Evolutionary conservation across 2,888 invertebrate genomes (phyloP).

Genomic region (Pedicia rivosa): DNA sequence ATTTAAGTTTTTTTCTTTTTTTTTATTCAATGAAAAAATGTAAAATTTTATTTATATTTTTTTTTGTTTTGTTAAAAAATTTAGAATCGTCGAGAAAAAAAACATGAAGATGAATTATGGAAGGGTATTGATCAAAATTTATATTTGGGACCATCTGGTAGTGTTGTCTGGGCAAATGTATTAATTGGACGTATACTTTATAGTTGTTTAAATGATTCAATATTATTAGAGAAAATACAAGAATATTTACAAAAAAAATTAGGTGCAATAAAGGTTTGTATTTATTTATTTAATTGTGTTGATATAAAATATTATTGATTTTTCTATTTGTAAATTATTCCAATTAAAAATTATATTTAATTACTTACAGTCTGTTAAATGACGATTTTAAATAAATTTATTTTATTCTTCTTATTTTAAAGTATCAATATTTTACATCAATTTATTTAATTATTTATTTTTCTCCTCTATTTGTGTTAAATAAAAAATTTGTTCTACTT

Average conservation of each 20-base stretch:
- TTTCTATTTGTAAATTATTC: too few relatives aligned
- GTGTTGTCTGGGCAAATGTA: slow-evolving; percentile 29
- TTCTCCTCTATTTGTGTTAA: background rate
- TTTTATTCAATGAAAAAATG: too few relatives aligned
- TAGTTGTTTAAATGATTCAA: slow-evolving; percentile 22
- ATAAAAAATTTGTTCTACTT: background rate
- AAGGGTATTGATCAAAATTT: slow-evolving; percentile 29
- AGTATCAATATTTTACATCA: too few relatives aligned
- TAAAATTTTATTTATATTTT: too few relatives aligned
- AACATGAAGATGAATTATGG: slow-evolving; percentile 28
- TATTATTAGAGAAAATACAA: slow-evolving; percentile 22
- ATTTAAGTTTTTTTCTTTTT: too few relatives aligned
- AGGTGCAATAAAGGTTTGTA: slow-evolving; percentile 24
- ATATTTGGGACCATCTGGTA: slow-evolving; percentile 28
- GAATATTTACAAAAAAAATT: slow-evolving; percentile 28
- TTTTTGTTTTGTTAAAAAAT: slow-evolving; percentile 4
- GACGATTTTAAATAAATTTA: too few relatives aligned
- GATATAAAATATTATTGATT: too few relatives aligned
- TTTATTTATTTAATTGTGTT: too few relatives aligned
- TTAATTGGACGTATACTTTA: slow-evolving; percentile 26
- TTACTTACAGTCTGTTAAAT: too few relatives aligned
- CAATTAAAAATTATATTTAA: too few relatives aligned
- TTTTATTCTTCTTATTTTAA: too few relatives aligned
- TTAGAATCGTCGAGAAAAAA: slow-evolving; percentile 24
- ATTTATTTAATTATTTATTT: background rate